Evolutionary conservation across 2,888 invertebrate species (phyloP).

Genomic region (Platerodrilus igneus): DNA sequence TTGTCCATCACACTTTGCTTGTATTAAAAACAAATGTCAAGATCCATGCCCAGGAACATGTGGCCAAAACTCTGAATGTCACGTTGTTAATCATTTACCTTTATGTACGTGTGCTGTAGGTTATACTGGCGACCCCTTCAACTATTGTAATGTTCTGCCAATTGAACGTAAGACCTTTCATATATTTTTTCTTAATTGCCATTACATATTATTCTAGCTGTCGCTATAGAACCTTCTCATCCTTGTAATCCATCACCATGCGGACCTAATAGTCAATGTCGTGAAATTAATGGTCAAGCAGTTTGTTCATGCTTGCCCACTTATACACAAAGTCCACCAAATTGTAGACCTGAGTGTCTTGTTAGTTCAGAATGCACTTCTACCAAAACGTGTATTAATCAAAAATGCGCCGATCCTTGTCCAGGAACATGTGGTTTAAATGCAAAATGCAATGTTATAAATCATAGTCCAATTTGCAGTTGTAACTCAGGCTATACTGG

Average conservation of each 20-base stretch:
- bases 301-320: slow-evolving; percentile 65
- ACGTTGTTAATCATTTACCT: slow-evolving; percentile 62
- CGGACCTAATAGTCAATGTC: slow-evolving; percentile 69
- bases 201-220: slow-evolving; percentile 25
- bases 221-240: slow-evolving; percentile 46
- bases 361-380: slow-evolving; percentile 65
- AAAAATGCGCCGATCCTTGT: slow-evolving; percentile 70
- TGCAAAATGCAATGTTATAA: slow-evolving; percentile 67
- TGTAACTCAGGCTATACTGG: slow-evolving; percentile 63
- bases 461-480: slow-evolving; percentile 69
- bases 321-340: slow-evolving; percentile 63
- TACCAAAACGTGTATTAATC: slow-evolving; percentile 65
- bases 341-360: slow-evolving; percentile 68
- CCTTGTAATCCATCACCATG: slow-evolving; percentile 70
- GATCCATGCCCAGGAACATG: slow-evolving; percentile 68
- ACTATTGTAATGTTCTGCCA: slow-evolving; percentile 42
- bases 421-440: slow-evolving; percentile 66
- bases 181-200: background rate
- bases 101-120: slow-evolving; percentile 59
- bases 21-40: slow-evolving; percentile 61
- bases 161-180: slow-evolving; percentile 45
- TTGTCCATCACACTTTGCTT: slow-evolving; percentile 60
- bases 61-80: slow-evolving; percentile 63
- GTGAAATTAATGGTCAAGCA: slow-evolving; percentile 51
- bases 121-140: slow-evolving; percentile 65